phyloP scores from a whole-genome alignment of 2,797 vertebrate genomes.

The Crenuchus spilurus region DNA sequence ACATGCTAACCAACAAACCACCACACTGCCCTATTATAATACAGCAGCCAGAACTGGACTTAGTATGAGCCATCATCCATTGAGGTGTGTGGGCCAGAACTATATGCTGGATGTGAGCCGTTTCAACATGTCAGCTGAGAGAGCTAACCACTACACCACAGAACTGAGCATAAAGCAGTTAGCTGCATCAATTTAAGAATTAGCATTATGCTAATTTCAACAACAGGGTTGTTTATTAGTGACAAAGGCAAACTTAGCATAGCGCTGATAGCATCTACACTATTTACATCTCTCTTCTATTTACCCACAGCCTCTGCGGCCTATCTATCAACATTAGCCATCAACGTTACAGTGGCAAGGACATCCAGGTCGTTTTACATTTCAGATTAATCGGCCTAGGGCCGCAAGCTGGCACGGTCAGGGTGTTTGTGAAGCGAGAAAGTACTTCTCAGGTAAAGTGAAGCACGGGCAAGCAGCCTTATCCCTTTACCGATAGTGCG shows the following conservation, averaged over 20 bases:
- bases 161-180: neutral
- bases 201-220: neutral
- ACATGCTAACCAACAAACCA: no score
- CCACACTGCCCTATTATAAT: no score
- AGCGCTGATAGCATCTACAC: neutral
- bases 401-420: conserved; percentile 2
- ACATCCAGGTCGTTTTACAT: neutral
- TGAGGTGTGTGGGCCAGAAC: no score
- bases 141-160: no score
- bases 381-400: conserved; percentile 7
- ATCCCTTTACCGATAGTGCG: conserved; percentile 30
- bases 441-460: conserved; percentile 12
- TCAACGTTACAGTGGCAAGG: neutral
- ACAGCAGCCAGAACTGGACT: no score
- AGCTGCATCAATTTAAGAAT: neutral
- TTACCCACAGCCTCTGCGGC: neutral
- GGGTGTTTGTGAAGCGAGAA: conserved; percentile 11
- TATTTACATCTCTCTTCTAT: neutral
- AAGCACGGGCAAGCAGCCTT: conserved; percentile 7
- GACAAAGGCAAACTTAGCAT: neutral
- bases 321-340: neutral
- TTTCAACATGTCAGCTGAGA: no score
- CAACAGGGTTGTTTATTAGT: neutral
- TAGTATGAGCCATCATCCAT: no score
- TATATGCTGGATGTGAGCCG: no score